Conservation (phyloP, 1,140 invertebrate genomes). For the Hesperophylax magnus region DNA sequence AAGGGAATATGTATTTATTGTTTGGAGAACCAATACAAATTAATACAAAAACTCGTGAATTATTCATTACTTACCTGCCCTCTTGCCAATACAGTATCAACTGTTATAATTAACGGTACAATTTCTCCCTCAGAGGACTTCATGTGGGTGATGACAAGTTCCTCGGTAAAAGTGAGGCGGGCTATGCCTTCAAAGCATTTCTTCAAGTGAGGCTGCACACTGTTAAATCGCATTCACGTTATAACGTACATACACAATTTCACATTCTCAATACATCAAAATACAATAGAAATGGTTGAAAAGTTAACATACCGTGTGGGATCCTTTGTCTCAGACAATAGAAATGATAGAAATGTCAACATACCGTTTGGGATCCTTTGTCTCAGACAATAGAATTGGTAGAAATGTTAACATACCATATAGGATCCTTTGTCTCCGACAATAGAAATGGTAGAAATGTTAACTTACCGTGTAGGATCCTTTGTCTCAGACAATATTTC, state of each 20-base stretch:
- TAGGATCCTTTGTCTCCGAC: conserved; percentile 97
- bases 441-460: neutral
- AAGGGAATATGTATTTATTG: no score
- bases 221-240: conserved; percentile 59
- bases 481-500: conserved; percentile 98
- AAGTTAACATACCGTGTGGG: conserved; percentile 77
- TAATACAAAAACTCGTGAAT: no score
- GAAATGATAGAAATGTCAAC: neutral
- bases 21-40: no score
- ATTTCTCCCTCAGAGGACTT: conserved; percentile 91
- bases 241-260: no score
- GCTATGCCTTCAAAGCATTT: conserved; percentile 97
- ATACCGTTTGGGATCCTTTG: no score
- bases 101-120: conserved; percentile 82
- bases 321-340: no score
- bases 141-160: conserved; percentile 91
- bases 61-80: conserved; percentile 77
- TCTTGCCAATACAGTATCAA: conserved; percentile 89
- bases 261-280: neutral
- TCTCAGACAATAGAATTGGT: neutral
- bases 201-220: conserved; percentile 97
- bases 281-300: no score
- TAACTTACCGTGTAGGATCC: conserved; percentile 87
- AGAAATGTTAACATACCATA: conserved; percentile 75
- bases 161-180: conserved; percentile 87